Percentiles rank a stretch among this genome's conserved stretches.
These are phyloP conservation scores for Popillia japonica DNA, from an alignment of 1,140 invertebrate genomes.

Conservation along the genomic window DNA sequence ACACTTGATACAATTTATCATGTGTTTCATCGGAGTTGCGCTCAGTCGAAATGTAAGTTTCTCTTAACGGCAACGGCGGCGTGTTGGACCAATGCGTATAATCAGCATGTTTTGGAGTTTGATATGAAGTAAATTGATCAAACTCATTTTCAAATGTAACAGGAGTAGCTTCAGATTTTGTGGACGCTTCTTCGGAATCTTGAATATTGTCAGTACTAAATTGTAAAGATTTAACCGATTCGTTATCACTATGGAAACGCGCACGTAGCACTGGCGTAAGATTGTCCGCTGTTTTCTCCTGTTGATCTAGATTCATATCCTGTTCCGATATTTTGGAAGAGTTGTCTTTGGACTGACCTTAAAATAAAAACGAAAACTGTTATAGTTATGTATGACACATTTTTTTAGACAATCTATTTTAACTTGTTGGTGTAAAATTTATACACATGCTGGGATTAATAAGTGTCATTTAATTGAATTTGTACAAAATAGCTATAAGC, in stretches of 20 bases:
- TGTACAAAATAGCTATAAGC: background rate
- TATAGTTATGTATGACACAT: no score
- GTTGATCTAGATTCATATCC: background rate
- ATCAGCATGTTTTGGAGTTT: conserved; percentile 32
- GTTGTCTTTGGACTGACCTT: conserved; percentile 1
- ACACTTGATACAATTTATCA: background rate
- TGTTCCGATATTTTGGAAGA: background rate
- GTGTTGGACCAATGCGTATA: conserved; percentile 2
- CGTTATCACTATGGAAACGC: conserved; percentile 42
- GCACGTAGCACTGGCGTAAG: background rate
- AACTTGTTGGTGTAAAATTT: background rate
- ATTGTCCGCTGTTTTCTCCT: background rate
- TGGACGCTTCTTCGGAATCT: conserved; percentile 19
- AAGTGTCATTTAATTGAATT: background rate
- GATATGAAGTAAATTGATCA: conserved; percentile 51
- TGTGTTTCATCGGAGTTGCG: background rate
- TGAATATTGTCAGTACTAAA: conserved; percentile 42
- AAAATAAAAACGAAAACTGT: background rate
- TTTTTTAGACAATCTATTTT: background rate
- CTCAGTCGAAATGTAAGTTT: conserved; percentile 57
- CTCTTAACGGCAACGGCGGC: conserved; percentile 50
- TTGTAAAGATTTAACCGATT: conserved; percentile 48
- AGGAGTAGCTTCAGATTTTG: background rate
- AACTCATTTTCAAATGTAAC: conserved; percentile 45
- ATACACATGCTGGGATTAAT: background rate